Percentiles rank a stretch among this genome's conserved stretches.
phyloP scores from a whole-genome alignment of 2,888 invertebrate species.

The Catocala fraxini region DNA sequence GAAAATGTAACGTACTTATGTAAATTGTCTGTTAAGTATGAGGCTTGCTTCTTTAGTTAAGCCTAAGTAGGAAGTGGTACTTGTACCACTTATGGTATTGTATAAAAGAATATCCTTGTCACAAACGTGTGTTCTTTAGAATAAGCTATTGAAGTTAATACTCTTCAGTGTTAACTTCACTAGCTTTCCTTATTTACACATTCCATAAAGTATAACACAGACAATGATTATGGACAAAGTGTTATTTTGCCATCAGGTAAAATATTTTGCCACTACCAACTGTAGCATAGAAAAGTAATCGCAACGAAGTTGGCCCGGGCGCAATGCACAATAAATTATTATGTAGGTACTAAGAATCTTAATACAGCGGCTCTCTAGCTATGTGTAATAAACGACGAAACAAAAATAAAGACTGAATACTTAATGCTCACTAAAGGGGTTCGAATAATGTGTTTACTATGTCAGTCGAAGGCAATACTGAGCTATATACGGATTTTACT shows the following conservation, averaged over 20 bases:
- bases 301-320: constrained; percentile 63
- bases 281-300: constrained; percentile 66
- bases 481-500: constrained; percentile 45
- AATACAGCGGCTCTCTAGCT: constrained; percentile 76
- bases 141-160: too few species aligned
- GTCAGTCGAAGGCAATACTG: constrained; percentile 42
- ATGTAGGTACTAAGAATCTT: constrained; percentile 77
- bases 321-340: constrained; percentile 56
- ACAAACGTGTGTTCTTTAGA: too few species aligned
- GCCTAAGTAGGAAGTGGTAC: too few species aligned
- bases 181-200: too few species aligned
- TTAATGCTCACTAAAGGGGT: constrained; percentile 63
- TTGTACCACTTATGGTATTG: too few species aligned
- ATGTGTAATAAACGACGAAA: constrained; percentile 84
- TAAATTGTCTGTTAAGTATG: too few species aligned
- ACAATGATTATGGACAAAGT: not conserved
- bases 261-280: constrained; percentile 24
- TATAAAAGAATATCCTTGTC: too few species aligned
- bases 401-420: constrained; percentile 81
- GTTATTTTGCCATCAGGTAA: constrained; percentile 17
- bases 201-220: too few species aligned
- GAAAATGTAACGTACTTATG: too few species aligned
- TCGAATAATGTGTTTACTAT: constrained; percentile 52
- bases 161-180: too few species aligned
- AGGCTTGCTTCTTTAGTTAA: too few species aligned